Base-by-base conservation (phyloP, 2,797 vertebrate genomes). In the Psittacula derbiana region DNA sequence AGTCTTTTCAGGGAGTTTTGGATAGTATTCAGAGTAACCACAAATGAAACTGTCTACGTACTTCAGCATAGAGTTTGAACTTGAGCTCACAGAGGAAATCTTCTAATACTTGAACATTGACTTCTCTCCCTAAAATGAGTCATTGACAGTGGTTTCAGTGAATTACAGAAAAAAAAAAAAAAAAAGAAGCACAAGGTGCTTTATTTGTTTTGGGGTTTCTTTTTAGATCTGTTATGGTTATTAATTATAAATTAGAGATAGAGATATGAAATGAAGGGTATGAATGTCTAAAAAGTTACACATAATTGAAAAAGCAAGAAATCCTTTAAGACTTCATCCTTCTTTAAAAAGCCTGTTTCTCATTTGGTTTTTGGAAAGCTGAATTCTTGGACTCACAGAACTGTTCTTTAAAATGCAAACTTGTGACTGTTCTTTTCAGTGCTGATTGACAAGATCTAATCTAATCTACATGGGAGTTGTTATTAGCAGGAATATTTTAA, bases 181-280 rank as follows among this genome's bases (percentile, higher is more conserved):
- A 33, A 28, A 79, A 50, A 41, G 65, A 61, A 69, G 14, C 25
- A 31, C 46, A 53, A n/a, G 18, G 21, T 88, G 4, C 10, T 88
- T 88, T 88, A 78, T 86, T 94, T 83, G 46, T 72, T 85, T 74
- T 8, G n/a, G 8, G 2, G 0, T 8, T 16, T 30, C 10, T 84
- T 78, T 70, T 74, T 44, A 53, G 19, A 53, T 47, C 9, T 82
- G 46, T 93, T 92, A 55, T 71, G 73, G 3, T 31, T 81, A 95
- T 96, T 92, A 95, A 96, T 93, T 93, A 90, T 95, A 78, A 93
- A 94, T 95, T 94, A 94, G 44, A 96, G 46, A 82, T 64, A 93
- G 19, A 84, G 36, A 95, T 86, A 71, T 88, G 61, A 96, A 95
- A 41, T 76, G 46, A 78, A 92, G 38, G 5, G 13, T 62, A 94